phyloP scores from a whole-genome alignment of 2,113 vertebrate species.

The Antechinus stuartii region DNA sequence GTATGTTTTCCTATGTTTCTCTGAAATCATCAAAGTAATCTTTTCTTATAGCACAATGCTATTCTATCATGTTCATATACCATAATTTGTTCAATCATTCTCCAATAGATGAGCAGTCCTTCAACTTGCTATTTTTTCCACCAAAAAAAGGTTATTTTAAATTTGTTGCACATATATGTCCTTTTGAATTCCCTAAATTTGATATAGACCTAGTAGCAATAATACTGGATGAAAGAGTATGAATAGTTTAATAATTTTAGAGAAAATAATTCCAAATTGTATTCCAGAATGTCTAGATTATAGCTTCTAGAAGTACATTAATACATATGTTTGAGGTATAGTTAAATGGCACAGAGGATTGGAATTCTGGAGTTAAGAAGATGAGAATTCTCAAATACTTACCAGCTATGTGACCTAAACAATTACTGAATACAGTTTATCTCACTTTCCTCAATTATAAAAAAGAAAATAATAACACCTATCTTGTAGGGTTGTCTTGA shows the following conservation, averaged over 20 bases:
- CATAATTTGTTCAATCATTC: background rate
- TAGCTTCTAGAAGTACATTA: background rate
- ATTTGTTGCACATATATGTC: background rate
- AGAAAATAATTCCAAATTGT: background rate
- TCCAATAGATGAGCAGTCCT: background rate
- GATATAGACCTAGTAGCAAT: background rate
- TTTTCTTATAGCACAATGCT: background rate
- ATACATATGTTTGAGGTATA: background rate
- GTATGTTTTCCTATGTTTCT: background rate
- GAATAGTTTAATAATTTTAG: background rate
- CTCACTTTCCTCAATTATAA: slow-evolving; percentile 22
- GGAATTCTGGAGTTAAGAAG: background rate
- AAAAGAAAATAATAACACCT: background rate
- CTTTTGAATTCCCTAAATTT: background rate
- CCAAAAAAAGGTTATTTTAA: background rate
- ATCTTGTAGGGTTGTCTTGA: background rate
- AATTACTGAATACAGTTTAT: background rate
- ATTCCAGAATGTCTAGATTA: background rate
- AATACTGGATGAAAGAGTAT: background rate
- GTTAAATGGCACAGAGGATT: background rate
- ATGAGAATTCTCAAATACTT: background rate
- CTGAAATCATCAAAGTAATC: background rate
- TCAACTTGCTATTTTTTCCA: no score
- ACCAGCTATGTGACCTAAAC: background rate
- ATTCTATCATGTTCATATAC: background rate